A percentile compares a stretch with the other conserved stretches of the same genome.
These are phyloP conservation scores for Aphidius colemani DNA, from an alignment of 2,888 invertebrate genomes.

Conservation along the genomic window DNA sequence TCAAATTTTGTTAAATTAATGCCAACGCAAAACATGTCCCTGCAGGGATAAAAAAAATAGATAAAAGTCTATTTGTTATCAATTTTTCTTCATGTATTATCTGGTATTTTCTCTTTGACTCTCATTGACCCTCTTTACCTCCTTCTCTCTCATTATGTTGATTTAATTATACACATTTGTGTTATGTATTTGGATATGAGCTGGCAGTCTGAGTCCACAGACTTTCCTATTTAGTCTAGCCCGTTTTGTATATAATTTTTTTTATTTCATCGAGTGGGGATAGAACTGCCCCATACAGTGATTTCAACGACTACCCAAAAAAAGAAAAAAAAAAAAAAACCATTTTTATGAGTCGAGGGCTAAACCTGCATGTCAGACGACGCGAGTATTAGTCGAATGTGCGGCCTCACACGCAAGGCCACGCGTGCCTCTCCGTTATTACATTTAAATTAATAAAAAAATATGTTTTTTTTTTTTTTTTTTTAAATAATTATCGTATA, in stretches of 20 bases:
- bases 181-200: constrained; percentile 7
- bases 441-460: background rate
- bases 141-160: constrained; percentile 8
- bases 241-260: background rate
- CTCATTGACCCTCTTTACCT: background rate
- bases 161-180: constrained; percentile 24
- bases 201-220: no score
- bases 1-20: no score
- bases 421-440: constrained; percentile 18
- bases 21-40: no score
- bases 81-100: background rate
- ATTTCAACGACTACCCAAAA: constrained; percentile 16
- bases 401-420: constrained; percentile 37
- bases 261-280: constrained; percentile 10
- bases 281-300: constrained; percentile 25
- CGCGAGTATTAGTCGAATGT: constrained; percentile 39
- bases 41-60: no score
- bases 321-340: background rate
- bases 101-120: background rate
- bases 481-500: background rate
- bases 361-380: constrained; percentile 30
- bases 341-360: constrained; percentile 4
- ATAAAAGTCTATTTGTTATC: constrained; percentile 1
- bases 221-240: background rate
- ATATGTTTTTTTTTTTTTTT: constrained; percentile 9